Evolutionary conservation across 2,113 vertebrate species (phyloP).

Genomic region (Halcyon senegalensis): DNA sequence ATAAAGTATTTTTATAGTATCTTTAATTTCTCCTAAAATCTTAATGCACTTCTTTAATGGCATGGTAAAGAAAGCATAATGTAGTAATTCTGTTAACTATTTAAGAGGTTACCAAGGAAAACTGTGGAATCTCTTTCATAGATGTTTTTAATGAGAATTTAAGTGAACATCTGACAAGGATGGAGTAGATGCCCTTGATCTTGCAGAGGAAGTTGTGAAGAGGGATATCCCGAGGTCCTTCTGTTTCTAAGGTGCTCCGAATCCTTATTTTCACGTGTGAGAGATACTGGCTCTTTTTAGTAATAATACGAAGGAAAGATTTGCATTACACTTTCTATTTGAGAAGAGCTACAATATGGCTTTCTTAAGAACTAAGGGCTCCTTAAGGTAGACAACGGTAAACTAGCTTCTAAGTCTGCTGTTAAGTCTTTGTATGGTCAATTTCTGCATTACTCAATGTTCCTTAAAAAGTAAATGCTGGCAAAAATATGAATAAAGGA

Average conservation of each 20-base stretch:
- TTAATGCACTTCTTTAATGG: not conserved
- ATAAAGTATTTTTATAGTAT: not conserved
- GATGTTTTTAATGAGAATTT: not conserved
- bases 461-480: not conserved
- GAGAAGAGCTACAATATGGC: not conserved
- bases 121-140: not conserved
- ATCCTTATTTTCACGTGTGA: not conserved
- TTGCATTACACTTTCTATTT: not conserved
- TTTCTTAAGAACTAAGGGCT: not conserved
- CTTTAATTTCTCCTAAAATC: not conserved
- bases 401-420: not conserved
- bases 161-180: not conserved
- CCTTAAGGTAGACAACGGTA: not conserved
- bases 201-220: not conserved
- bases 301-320: not conserved
- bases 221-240: not conserved
- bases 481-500: not conserved
- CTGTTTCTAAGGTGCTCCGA: not conserved
- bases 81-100: not conserved
- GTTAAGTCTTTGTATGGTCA: not conserved
- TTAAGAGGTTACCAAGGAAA: not conserved
- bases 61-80: not conserved
- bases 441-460: not conserved
- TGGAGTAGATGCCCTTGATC: not conserved
- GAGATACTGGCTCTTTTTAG: not conserved